A percentile compares a stretch with the other conserved stretches of the same genome.
These are phyloP conservation scores for Aphaenogaster rudis DNA, from an alignment of 1,140 invertebrate species.

Conservation along the genomic window DNA sequence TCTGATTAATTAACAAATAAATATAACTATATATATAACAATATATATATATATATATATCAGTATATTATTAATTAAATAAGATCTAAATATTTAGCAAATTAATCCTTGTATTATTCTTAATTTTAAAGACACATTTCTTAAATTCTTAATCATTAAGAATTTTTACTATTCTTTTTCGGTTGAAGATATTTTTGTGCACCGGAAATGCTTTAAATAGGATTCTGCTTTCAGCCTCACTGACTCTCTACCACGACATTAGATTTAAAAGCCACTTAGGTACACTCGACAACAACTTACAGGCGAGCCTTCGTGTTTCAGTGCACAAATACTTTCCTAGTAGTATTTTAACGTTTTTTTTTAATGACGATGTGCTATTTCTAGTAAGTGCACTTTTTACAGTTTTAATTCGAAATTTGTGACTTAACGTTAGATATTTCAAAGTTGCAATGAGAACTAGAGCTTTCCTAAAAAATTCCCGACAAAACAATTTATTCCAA, in stretches of 20 bases:
- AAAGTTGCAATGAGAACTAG: slow-evolving; percentile 15
- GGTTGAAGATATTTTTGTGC: not conserved
- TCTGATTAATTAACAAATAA: not conserved
- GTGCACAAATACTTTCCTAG: slow-evolving; percentile 9
- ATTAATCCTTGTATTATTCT: not conserved
- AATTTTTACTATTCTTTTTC: not conserved
- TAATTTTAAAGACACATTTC: not conserved
- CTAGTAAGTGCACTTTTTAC: not conserved
- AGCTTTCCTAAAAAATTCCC: not conserved
- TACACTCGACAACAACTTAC: slow-evolving; percentile 56
- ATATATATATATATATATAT: not conserved
- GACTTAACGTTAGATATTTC: not conserved
- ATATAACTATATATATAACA: not conserved
- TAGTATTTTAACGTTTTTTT: not conserved
- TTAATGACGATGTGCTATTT: not conserved
- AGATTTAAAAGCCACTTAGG: slow-evolving; percentile 50
- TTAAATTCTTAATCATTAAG: not conserved
- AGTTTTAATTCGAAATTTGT: slow-evolving; percentile 13
- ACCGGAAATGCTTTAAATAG: slow-evolving; percentile 29
- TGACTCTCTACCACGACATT: slow-evolving; percentile 42
- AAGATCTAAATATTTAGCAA: not conserved
- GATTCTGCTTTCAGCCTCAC: slow-evolving; percentile 6
- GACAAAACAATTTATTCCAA: not conserved
- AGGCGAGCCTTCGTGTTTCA: slow-evolving; percentile 11
- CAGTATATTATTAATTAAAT: not conserved